These are phyloP conservation scores for Anableps anableps DNA, from an alignment of 2,797 vertebrate genomes.

Conservation along the genomic window DNA sequence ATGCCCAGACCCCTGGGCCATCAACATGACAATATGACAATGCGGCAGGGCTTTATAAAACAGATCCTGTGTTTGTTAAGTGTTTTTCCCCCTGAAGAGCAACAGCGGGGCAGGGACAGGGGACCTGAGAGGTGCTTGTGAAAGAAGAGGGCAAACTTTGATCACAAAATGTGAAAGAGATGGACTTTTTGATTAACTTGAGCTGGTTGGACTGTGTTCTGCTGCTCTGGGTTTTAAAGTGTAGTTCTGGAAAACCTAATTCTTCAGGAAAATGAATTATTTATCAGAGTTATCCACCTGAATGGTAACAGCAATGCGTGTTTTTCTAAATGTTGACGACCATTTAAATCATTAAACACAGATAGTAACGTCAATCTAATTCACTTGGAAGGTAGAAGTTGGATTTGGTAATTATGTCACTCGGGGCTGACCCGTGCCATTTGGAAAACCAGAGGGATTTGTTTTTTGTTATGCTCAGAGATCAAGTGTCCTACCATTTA, in stretches of 20 bases:
- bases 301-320: not conserved
- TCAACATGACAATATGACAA: slow-evolving; percentile 85
- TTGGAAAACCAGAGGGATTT: too few species aligned
- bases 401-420: too few species aligned
- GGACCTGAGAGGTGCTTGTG: slow-evolving; percentile 61
- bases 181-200: slow-evolving; percentile 71
- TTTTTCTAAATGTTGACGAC: not conserved
- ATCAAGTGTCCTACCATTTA: too few species aligned
- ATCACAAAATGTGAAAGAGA: slow-evolving; percentile 70
- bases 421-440: too few species aligned
- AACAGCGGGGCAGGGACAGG: slow-evolving; percentile 51
- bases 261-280: not conserved
- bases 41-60: slow-evolving; percentile 72
- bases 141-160: slow-evolving; percentile 70
- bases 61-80: slow-evolving; percentile 84
- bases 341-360: not conserved
- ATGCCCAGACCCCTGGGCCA: slow-evolving; percentile 71
- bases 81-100: slow-evolving; percentile 71
- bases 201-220: slow-evolving; percentile 9
- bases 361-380: too few species aligned
- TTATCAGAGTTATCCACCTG: not conserved
- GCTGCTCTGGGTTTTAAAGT: not conserved
- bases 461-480: too few species aligned
- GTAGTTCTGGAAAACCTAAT: not conserved
- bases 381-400: too few species aligned